Conservation (phyloP, 2,888 invertebrate genomes). For the Conchocele bisecta region DNA sequence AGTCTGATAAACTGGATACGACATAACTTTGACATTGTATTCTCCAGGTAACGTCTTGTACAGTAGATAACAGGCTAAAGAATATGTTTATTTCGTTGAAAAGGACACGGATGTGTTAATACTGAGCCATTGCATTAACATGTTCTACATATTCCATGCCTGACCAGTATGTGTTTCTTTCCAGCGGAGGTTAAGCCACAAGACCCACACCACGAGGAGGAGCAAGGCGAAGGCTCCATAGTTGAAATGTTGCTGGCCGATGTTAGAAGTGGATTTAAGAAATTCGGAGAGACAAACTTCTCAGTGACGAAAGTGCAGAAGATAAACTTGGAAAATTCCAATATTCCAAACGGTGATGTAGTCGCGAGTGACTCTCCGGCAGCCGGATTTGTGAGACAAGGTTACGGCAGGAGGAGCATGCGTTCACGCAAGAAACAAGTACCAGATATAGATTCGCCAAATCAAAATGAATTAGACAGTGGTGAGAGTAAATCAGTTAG, state of each 20-base stretch:
- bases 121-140: too few relatives aligned
- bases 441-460: slow-evolving; percentile 24
- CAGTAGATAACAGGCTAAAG: too few relatives aligned
- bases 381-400: slow-evolving; percentile 63
- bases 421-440: slow-evolving; percentile 53
- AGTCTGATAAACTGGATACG: too few relatives aligned
- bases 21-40: too few relatives aligned
- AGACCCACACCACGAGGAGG: too few relatives aligned
- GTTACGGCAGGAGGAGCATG: slow-evolving; percentile 65
- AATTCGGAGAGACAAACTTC: slow-evolving; percentile 73
- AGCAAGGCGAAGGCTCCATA: slow-evolving; percentile 70
- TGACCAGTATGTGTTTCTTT: slow-evolving; percentile 2
- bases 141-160: too few relatives aligned
- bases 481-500: slow-evolving; percentile 61
- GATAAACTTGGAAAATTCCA: slow-evolving; percentile 65
- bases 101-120: too few relatives aligned
- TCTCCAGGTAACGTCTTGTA: too few relatives aligned
- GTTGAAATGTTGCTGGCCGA: slow-evolving; percentile 80
- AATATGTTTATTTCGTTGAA: too few relatives aligned
- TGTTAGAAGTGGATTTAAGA: slow-evolving; percentile 78
- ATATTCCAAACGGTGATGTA: slow-evolving; percentile 30
- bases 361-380: slow-evolving; percentile 34
- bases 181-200: slow-evolving; percentile 51
- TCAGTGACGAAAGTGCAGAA: slow-evolving; percentile 76
- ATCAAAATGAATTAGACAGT: slow-evolving; percentile 33